Evolutionary conservation across 1,140 invertebrate genomes (phyloP).

Genomic region (Penaeus chinensis): DNA sequence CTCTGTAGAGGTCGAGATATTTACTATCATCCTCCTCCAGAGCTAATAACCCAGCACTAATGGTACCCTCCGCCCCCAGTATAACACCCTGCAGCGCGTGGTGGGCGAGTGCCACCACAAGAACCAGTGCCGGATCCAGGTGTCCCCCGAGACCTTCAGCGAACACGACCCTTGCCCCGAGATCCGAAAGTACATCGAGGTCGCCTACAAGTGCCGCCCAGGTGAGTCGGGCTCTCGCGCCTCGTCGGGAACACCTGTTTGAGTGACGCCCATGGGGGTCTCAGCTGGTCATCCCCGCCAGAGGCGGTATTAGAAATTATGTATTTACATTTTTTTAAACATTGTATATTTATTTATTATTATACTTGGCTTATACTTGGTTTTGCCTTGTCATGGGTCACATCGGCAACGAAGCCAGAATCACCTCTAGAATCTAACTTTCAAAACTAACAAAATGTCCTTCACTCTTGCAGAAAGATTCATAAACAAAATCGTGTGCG

Average conservation of each 20-base stretch:
- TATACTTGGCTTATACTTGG: neutral
- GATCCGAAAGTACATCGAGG: constrained; percentile 87
- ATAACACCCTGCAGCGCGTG: constrained; percentile 91
- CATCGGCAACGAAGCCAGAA: neutral
- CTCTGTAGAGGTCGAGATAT: too few species aligned
- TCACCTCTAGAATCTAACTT: neutral
- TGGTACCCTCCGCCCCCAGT: constrained; percentile 71
- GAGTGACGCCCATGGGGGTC: neutral
- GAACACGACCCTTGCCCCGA: constrained; percentile 85
- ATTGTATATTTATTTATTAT: neutral
- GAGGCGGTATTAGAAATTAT: neutral
- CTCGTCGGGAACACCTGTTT: too few species aligned
- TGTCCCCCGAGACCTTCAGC: constrained; percentile 81
- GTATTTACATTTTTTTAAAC: neutral
- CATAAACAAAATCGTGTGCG: constrained; percentile 68
- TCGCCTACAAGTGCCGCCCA: constrained; percentile 93
- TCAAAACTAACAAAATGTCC: too few species aligned
- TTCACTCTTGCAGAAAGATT: constrained; percentile 48
- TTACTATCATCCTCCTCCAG: too few species aligned
- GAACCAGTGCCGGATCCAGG: constrained; percentile 86
- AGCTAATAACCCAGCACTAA: too few species aligned
- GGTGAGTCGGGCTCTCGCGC: constrained; percentile 76
- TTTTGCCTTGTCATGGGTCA: constrained; percentile 9
- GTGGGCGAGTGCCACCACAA: constrained; percentile 93
- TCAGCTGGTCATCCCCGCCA: neutral